Conservation (phyloP, 2,113 vertebrate species). For the Hippocampus comes region DNA sequence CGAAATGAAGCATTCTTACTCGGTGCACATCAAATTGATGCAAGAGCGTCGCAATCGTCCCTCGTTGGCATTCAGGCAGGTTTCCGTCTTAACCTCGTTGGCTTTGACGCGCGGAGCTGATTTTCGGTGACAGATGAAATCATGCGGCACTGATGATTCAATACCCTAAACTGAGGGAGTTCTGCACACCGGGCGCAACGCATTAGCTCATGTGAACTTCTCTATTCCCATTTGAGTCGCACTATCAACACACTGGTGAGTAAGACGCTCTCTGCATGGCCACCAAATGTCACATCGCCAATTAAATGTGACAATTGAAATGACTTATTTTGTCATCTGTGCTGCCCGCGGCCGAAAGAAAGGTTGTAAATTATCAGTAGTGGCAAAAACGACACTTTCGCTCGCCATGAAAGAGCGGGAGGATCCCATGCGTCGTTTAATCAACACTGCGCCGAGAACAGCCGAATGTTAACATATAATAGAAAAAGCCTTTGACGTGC, state of each 20-base stretch:
- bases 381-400: constrained; percentile 13
- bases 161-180: constrained; percentile 14
- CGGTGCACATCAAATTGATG: constrained; percentile 57
- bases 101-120: constrained; percentile 50
- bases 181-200: constrained; percentile 14
- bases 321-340: constrained; percentile 28
- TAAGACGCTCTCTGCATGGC: constrained; percentile 13
- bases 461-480: too few relatives aligned
- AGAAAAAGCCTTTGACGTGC: too few relatives aligned
- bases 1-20: constrained; percentile 33
- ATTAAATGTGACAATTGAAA: constrained; percentile 26
- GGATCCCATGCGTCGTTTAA: not conserved
- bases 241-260: constrained; percentile 15
- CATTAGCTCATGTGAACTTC: constrained; percentile 10
- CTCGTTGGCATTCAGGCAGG: constrained; percentile 56
- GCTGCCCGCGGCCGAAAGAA: not conserved
- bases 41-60: constrained; percentile 59
- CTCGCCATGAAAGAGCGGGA: constrained; percentile 6
- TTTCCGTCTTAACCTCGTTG: constrained; percentile 50
- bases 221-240: constrained; percentile 24
- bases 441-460: not conserved
- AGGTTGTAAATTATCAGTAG: constrained; percentile 15
- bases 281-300: constrained; percentile 3
- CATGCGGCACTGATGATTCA: constrained; percentile 44
- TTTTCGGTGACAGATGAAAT: constrained; percentile 53